A percentile compares a stretch with the other conserved stretches of the same genome.
Conservation (phyloP, 2,888 invertebrate genomes). For the Hyposoter didymator region DNA sequence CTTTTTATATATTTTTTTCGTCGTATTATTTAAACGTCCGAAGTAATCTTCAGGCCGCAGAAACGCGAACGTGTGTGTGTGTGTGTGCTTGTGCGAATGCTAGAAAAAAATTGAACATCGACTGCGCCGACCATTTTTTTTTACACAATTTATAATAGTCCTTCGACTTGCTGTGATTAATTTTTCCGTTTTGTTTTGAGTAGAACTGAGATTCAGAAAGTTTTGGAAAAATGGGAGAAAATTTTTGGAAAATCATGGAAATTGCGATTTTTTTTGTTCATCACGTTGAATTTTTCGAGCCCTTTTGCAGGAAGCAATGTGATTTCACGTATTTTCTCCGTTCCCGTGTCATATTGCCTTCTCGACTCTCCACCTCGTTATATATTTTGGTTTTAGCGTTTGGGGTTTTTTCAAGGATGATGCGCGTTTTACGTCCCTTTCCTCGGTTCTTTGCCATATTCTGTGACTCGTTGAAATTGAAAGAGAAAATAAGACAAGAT, state of each 20-base stretch:
- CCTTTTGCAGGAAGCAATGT: not conserved
- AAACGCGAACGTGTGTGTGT: not conserved
- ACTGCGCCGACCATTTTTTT: not conserved
- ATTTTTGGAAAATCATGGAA: not conserved
- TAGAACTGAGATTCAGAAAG: not conserved
- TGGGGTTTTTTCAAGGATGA: not conserved
- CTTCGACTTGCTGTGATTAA: constrained; percentile 1
- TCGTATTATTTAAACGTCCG: constrained; percentile 1
- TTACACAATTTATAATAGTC: not conserved
- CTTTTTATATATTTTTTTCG: not conserved
- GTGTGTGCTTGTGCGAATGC: not conserved
- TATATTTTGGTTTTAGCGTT: not conserved
- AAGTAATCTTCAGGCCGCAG: not conserved
- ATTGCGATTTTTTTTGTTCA: not conserved
- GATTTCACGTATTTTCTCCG: not conserved
- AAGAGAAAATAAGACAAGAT: not conserved
- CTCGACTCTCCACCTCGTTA: not conserved
- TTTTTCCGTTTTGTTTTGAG: not conserved
- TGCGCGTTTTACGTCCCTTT: not conserved
- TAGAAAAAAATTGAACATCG: constrained; percentile 2
- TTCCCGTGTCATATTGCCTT: not conserved
- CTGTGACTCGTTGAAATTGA: constrained; percentile 21
- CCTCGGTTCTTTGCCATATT: constrained; percentile 36
- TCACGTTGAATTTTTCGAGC: not conserved
- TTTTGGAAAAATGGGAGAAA: not conserved